A percentile compares a stretch with the other conserved stretches of the same genome.
Conservation (phyloP, 2,797 vertebrate species). For the Hypotaenidia okinawae region DNA sequence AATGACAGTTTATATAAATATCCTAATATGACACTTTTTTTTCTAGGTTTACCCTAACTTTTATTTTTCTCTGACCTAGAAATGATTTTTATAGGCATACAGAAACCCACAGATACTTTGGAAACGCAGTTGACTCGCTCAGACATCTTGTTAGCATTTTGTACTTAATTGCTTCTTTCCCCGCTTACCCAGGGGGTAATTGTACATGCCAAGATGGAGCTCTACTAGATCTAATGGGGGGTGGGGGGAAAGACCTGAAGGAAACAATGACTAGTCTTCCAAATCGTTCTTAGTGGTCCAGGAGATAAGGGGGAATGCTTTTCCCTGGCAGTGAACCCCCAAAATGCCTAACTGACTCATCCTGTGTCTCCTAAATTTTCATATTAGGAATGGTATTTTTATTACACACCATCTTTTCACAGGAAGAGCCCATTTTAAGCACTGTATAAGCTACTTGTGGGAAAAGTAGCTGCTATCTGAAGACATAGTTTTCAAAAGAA, state of each 20-base stretch:
- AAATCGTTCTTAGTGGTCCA: slow-evolving; percentile 41
- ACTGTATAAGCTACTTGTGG: slow-evolving; percentile 24
- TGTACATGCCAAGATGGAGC: slow-evolving; percentile 59
- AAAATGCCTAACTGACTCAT: slow-evolving; percentile 1
- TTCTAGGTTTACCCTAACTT: slow-evolving; percentile 48
- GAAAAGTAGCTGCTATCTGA: slow-evolving; percentile 31
- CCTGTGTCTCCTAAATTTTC: slow-evolving; percentile 20
- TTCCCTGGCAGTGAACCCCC: slow-evolving; percentile 29
- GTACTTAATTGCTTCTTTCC: slow-evolving; percentile 73
- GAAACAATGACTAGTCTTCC: slow-evolving; percentile 47
- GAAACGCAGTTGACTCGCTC: slow-evolving; percentile 45
- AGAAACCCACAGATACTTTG: slow-evolving; percentile 57
- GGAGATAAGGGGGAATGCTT: background rate
- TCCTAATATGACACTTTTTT: slow-evolving; percentile 56
- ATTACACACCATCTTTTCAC: background rate
- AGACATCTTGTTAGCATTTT: slow-evolving; percentile 75
- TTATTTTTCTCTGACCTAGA: slow-evolving; percentile 73
- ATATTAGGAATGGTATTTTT: slow-evolving; percentile 26
- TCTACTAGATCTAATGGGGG: slow-evolving; percentile 10
- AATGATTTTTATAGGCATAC: slow-evolving; percentile 71
- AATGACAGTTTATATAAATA: slow-evolving; percentile 77
- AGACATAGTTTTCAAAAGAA: background rate
- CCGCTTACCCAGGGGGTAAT: slow-evolving; percentile 60
- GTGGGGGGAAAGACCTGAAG: background rate
- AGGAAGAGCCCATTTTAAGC: slow-evolving; percentile 12